Conservation (phyloP, 2,888 invertebrate genomes). For the Lamproptera curius region DNA sequence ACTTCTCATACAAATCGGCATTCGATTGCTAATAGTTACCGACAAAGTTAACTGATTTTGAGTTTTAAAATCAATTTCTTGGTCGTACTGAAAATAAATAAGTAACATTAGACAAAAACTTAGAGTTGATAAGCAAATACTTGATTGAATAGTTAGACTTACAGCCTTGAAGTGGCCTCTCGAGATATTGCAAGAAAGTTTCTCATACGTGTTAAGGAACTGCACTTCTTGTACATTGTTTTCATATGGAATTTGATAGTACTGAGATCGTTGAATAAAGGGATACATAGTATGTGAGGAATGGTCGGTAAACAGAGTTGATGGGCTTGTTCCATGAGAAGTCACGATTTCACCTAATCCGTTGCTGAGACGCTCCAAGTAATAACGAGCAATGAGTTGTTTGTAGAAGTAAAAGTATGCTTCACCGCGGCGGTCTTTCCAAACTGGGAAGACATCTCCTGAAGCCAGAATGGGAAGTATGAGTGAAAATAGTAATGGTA, state of each 20-base stretch:
- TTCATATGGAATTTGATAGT: constrained; percentile 79
- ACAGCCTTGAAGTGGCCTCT: constrained; percentile 80
- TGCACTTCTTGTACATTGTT: constrained; percentile 61
- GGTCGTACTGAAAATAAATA: constrained; percentile 47
- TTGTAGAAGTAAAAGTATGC: constrained; percentile 82
- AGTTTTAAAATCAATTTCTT: constrained; percentile 51
- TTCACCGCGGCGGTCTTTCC: constrained; percentile 81
- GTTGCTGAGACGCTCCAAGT: constrained; percentile 82
- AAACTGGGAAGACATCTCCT: constrained; percentile 61
- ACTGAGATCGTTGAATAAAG: constrained; percentile 68
- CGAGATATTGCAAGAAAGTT: constrained; percentile 69
- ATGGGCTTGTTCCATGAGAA: constrained; percentile 82
- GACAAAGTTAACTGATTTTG: constrained; percentile 73
- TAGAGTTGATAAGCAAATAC: too few species aligned
- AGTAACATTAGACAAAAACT: too few species aligned
- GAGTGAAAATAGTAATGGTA: constrained; percentile 82
- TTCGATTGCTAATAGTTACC: constrained; percentile 70
- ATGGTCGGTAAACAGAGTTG: constrained; percentile 50
- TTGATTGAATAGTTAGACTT: too few species aligned
- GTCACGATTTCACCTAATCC: constrained; percentile 79
- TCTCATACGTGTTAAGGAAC: constrained; percentile 80
- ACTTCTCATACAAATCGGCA: constrained; percentile 59
- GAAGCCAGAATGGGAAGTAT: constrained; percentile 81
- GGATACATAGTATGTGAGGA: constrained; percentile 45
- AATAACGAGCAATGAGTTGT: constrained; percentile 83